These are phyloP conservation scores for Tetramorium parvispinum DNA, from an alignment of 1,140 invertebrate species.

Conservation along the genomic window DNA sequence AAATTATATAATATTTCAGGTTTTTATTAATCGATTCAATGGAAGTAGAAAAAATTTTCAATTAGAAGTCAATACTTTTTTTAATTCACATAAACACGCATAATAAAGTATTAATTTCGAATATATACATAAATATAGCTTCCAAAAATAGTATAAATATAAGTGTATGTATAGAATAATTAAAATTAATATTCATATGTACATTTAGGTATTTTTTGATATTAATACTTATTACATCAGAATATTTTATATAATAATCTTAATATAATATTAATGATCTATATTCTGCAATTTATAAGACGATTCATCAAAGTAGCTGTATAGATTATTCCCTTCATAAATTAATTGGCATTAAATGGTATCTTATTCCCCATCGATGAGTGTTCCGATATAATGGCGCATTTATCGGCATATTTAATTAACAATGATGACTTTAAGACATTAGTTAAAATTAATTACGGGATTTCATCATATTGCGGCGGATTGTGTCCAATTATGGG, in stretches of 20 bases:
- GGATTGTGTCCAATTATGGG: constrained; percentile 20
- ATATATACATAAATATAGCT: background rate
- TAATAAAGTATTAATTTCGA: background rate
- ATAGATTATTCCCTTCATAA: background rate
- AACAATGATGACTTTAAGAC: background rate
- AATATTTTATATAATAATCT: background rate
- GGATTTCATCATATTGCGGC: background rate
- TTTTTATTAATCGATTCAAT: background rate
- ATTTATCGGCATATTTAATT: background rate
- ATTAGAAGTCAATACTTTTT: background rate
- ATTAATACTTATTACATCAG: background rate
- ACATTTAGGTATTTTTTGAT: background rate
- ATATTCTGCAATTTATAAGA: background rate
- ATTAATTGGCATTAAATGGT: constrained; percentile 4
- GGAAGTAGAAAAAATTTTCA: background rate
- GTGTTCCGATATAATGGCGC: background rate
- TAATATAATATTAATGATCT: background rate
- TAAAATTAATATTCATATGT: background rate
- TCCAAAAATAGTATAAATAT: background rate
- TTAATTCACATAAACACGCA: background rate
- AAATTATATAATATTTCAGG: background rate
- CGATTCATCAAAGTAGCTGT: background rate
- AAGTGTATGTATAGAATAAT: background rate
- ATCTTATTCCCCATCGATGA: background rate
- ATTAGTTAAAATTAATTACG: background rate